Evolutionary conservation across 2,113 vertebrate species (phyloP).

Genomic region (Hipposideros armiger): DNA sequence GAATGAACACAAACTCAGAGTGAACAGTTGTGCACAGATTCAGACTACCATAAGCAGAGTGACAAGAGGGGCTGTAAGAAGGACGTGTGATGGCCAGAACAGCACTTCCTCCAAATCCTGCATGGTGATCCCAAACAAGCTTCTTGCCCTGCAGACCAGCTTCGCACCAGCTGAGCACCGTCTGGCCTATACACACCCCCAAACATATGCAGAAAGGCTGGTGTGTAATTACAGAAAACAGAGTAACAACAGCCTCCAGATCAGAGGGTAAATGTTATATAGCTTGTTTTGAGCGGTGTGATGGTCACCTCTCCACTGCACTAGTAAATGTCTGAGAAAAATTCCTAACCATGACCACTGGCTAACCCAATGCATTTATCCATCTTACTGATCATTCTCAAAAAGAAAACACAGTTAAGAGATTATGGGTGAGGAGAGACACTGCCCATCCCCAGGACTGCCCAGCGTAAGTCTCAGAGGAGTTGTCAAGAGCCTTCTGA

Average conservation of each 20-base stretch:
- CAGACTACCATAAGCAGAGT: neutral
- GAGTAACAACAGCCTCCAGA: conserved; percentile 31
- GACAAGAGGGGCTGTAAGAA: neutral
- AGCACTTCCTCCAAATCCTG: neutral
- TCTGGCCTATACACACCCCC: neutral
- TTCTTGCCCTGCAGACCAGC: neutral
- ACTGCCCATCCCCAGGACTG: neutral
- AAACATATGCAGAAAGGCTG: neutral
- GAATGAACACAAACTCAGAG: neutral
- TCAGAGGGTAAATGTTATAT: neutral
- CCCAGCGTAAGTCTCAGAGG: neutral
- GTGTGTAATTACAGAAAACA: conserved; percentile 33
- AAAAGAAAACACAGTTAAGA: neutral
- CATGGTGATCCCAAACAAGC: neutral
- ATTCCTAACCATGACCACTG: neutral
- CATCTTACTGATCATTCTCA: conserved; percentile 10
- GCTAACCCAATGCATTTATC: neutral
- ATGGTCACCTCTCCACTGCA: neutral
- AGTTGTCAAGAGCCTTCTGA: conserved; percentile 35
- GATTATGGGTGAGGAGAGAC: neutral
- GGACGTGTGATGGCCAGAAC: neutral
- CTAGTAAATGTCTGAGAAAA: conserved; percentile 30
- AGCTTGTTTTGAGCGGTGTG: neutral
- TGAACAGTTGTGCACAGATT: neutral
- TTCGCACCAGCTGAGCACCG: neutral